These are phyloP conservation scores for Entomyzon cyanotis DNA, from an alignment of 2,113 vertebrate species.

Conservation along the genomic window DNA sequence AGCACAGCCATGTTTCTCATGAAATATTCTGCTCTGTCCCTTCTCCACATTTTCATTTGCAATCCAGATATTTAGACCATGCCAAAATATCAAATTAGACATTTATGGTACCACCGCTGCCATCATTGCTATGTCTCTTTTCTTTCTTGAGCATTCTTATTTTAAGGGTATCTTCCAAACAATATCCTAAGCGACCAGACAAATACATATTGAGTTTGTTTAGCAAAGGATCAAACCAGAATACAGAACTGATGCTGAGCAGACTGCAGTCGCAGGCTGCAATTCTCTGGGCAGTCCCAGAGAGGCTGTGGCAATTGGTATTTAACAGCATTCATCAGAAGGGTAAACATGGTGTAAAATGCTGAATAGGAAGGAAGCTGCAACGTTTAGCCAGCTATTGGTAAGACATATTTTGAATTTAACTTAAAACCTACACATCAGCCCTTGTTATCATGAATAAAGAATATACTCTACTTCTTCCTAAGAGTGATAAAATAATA, in stretches of 20 bases:
- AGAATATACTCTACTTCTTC: not conserved
- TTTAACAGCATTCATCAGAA: not conserved
- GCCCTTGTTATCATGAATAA: not conserved
- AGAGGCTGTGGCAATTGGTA: not conserved
- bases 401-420: not conserved
- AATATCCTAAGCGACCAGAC: not conserved
- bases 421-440: not conserved
- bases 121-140: not conserved
- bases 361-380: not conserved
- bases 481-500: not conserved
- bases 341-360: not conserved
- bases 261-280: not conserved
- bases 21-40: not conserved
- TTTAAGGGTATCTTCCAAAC: not conserved
- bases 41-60: not conserved
- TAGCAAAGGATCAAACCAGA: not conserved
- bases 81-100: accelerated
- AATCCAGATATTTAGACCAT: not conserved
- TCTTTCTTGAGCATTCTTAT: not conserved
- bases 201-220: not conserved
- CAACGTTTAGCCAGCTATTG: not conserved
- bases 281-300: not conserved
- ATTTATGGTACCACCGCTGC: not conserved
- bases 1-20: not conserved
- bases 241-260: not conserved